Evolutionary conservation across 2,888 invertebrate species (phyloP), one percentile per base, ranked within the genome.

Genomic region (Acleris literana): DNA sequence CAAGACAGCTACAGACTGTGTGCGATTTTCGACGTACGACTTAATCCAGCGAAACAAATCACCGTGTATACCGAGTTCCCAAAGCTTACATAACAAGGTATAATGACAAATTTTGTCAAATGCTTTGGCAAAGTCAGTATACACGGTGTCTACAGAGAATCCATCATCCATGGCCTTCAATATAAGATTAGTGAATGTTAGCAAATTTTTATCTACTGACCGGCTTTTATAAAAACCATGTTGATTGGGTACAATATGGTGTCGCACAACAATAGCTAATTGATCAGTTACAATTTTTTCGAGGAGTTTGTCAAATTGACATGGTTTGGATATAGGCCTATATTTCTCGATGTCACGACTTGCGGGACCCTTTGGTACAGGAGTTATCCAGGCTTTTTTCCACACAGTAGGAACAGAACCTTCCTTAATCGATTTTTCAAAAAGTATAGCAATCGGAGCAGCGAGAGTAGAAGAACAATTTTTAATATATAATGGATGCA

Each of bases 91-190:
- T n/a, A n/a, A n/a, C n/a, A n/a, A n/a, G n/a, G n/a, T n/a, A n/a
- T n/a, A n/a, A n/a, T n/a, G n/a, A n/a, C 48, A 48, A 48, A 48
- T 48, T 18, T 18, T 48, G 2, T 48, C 48, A 48, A 48, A 48
- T 48, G 48, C 48, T 48, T 48, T 48, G 20, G 48, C 18, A 48
- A 48, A 48, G 48, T 48, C 48, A 48, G 48, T 48, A 48, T 48
- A 48, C 48, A 48, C 48, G 18, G 48, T 11, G 18, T 48, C 48
- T 18, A 48, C 48, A 48, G 48, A 48, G 17, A 48, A 48, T 18
- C 48, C 48, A 11, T 39, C 33, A 13, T 39, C 33, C 33, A 39
- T 39, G 33, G 33, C 33, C 11, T 39, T 39, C 33, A 48, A 9
- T 48, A 48, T 9, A 7, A 48, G 5, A 18, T 18, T 48, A 2